These are phyloP conservation scores for Cricetomys ansorgei DNA, from an alignment of 2,113 vertebrate species.

Conservation along the genomic window DNA sequence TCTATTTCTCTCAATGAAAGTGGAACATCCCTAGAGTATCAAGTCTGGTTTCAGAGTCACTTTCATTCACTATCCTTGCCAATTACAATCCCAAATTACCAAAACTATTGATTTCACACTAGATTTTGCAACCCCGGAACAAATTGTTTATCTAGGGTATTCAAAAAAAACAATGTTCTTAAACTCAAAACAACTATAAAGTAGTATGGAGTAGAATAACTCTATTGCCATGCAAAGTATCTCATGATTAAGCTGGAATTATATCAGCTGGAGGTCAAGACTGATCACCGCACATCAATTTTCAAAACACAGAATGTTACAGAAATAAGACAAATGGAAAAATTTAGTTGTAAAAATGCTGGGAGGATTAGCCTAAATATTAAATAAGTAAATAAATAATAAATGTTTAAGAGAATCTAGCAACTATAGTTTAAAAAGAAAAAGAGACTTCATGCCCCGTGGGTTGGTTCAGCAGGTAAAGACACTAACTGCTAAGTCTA, in stretches of 20 bases:
- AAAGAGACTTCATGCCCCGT: background rate
- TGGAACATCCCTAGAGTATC: background rate
- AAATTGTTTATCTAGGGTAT: conserved; percentile 9
- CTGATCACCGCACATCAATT: background rate
- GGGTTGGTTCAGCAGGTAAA: background rate
- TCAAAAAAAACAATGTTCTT: background rate
- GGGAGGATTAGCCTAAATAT: background rate
- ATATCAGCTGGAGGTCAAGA: conserved; percentile 10
- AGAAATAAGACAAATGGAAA: conserved; percentile 50
- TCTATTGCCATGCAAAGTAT: background rate
- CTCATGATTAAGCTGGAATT: conserved; percentile 6
- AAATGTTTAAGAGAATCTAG: background rate
- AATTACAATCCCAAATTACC: background rate
- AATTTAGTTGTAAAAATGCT: conserved; percentile 21
- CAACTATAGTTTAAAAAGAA: conserved; percentile 22
- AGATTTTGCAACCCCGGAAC: background rate
- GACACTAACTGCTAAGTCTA: background rate
- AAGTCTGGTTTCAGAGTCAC: conserved; percentile 33
- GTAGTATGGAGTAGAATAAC: background rate
- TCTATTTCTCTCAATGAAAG: background rate
- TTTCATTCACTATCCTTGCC: conserved; percentile 32
- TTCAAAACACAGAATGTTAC: conserved; percentile 28
- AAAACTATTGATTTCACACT: conserved; percentile 18
- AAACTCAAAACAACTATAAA: conserved; percentile 23
- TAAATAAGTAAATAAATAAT: background rate